Conservation (phyloP, 2,797 vertebrate genomes). For the Cyprinella venusta region DNA sequence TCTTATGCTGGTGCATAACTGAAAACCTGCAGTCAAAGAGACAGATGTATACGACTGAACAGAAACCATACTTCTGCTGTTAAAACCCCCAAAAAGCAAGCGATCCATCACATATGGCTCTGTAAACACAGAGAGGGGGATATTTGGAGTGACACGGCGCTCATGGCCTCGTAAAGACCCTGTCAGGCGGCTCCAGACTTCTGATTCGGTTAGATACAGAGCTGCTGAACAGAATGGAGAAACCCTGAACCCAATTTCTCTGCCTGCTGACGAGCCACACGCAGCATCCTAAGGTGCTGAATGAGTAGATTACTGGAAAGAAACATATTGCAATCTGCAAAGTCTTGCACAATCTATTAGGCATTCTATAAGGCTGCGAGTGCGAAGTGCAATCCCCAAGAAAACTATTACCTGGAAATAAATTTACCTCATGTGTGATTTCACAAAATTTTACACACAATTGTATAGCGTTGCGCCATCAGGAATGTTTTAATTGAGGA, state of each 20-base stretch:
- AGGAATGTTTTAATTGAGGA: not conserved
- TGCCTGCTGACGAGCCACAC: constrained; percentile 26
- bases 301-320: constrained; percentile 41
- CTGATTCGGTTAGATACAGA: constrained; percentile 41
- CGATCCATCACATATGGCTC: constrained; percentile 39
- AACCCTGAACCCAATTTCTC: constrained; percentile 43
- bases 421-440: constrained; percentile 9
- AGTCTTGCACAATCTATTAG: constrained; percentile 19
- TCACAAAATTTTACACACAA: not conserved
- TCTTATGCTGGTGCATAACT: not conserved
- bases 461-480: not conserved
- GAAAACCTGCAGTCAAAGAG: constrained; percentile 39
- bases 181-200: constrained; percentile 44
- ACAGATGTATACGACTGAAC: constrained; percentile 21
- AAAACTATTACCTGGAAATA: constrained; percentile 28
- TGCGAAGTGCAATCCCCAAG: constrained; percentile 11
- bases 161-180: constrained; percentile 54
- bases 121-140: constrained; percentile 30
- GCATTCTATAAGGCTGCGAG: not conserved
- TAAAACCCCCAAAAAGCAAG: constrained; percentile 19
- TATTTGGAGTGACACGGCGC: constrained; percentile 44
- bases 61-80: constrained; percentile 24
- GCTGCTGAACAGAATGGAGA: constrained; percentile 45
- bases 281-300: constrained; percentile 43
- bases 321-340: constrained; percentile 46